A percentile compares a stretch with the other conserved stretches of the same genome.
phyloP scores from a whole-genome alignment of 1,140 invertebrate genomes.

The Aphelenchoides besseyi region DNA sequence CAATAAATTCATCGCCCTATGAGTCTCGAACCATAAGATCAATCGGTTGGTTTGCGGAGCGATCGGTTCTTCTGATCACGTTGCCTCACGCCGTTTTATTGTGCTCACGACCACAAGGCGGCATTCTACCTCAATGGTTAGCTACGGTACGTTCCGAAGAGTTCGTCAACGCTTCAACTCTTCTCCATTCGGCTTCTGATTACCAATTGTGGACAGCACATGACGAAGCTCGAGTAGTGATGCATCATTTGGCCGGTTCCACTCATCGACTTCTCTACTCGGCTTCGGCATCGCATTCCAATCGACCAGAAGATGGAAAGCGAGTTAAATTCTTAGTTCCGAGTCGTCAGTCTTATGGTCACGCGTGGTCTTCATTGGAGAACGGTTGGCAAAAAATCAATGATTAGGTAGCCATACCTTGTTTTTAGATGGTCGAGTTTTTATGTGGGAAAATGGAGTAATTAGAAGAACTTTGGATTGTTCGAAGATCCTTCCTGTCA shows the following conservation, averaged over 20 bases:
- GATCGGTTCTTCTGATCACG: constrained; percentile 19
- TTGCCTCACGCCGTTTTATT: constrained; percentile 31
- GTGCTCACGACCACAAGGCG: neutral
- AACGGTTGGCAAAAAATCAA: constrained; percentile 20
- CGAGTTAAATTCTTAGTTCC: constrained; percentile 27
- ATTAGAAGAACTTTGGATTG: constrained; percentile 35
- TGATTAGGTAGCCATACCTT: constrained; percentile 18
- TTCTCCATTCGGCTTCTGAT: constrained; percentile 14
- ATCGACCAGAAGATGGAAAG: neutral
- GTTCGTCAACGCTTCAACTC: constrained; percentile 17
- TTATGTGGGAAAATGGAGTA: constrained; percentile 35
- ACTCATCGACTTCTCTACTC: constrained; percentile 36
- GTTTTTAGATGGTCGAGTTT: constrained; percentile 33
- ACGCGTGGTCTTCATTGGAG: constrained; percentile 38
- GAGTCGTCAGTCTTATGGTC: constrained; percentile 5
- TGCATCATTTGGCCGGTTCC: constrained; percentile 34
- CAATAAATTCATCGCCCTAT: neutral
- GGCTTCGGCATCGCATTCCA: constrained; percentile 36
- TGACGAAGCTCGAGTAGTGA: constrained; percentile 34
- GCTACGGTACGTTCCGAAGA: constrained; percentile 17
- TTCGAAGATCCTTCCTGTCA: constrained; percentile 37
- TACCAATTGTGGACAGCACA: constrained; percentile 47
- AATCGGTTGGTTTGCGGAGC: constrained; percentile 22
- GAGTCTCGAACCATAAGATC: constrained; percentile 16
- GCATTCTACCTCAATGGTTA: constrained; percentile 23